Evolutionary conservation across 2,888 invertebrate species (phyloP), one percentile per base, ranked within the genome.

Genomic region (Ormia ochracea): DNA sequence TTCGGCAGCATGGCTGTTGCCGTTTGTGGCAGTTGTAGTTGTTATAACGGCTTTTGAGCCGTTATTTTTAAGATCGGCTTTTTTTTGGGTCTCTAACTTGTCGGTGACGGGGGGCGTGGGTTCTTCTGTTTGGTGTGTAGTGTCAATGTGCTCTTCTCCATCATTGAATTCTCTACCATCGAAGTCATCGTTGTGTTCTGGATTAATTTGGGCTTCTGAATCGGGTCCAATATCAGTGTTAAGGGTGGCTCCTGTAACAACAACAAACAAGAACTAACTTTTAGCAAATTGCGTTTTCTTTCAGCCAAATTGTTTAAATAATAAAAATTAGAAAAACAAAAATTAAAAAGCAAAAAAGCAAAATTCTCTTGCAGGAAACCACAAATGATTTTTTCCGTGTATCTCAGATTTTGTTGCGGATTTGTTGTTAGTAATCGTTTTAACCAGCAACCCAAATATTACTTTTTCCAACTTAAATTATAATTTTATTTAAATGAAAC

Each of bases 181-280:
- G 80, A 92, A 91, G 82, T 92, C 92, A 28, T 89, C 89, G 23
- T 91, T 90, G 45, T 91, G 92, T 10, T 92, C 90, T 41, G 93
- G 93, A 81, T 92, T 92, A 84, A 93, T 93, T 76, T 92, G 92
- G 83, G 93, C 93, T 82, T 90, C 92, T 59, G 92, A 92, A 86
- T 92, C 92, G 58, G 92, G 92, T 83, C 90, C 86, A 84, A 92
- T 91, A 87, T 93, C 92, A 81, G 92, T 92, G 87, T 92, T 91
- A 84, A 91, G 91, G 66, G 91, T 91, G 83, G 92, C 91, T 87
- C 92, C 93, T 93, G 92, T 88, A 91, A 91, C 91, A 89, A 91
- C 92, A 92, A 92, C 92, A 92, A 92, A 92, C 92, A 89, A 90
- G 89, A 89, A 90, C 89, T 89, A 89, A 88, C 88, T 87, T 88